Percentiles rank a stretch among this genome's conserved stretches.
These are phyloP conservation scores for Lytechinus variegatus DNA, from an alignment of 35 echinoderm and acorn worm species.

Conservation along the genomic window DNA sequence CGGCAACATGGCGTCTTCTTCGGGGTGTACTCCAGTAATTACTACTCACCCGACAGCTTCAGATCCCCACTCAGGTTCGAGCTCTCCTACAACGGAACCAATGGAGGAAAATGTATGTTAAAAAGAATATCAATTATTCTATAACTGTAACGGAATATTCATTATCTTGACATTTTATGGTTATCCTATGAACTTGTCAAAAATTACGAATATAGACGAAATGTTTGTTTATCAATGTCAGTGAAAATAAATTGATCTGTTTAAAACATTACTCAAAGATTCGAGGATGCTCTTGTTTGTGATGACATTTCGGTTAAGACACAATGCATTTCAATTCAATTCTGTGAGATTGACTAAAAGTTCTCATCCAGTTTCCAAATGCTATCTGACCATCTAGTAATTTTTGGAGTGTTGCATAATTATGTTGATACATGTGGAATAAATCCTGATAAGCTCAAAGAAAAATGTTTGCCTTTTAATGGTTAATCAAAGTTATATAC, in stretches of 20 bases:
- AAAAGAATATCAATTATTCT: background rate
- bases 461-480: too few relatives aligned
- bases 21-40: background rate
- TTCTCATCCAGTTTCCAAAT: too few relatives aligned
- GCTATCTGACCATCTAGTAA: too few relatives aligned
- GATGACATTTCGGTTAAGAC: too few relatives aligned
- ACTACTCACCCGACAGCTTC: background rate
- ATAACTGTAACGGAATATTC: background rate
- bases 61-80: background rate
- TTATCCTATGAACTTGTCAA: background rate
- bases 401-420: too few relatives aligned
- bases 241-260: background rate
- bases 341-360: too few relatives aligned
- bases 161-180: background rate
- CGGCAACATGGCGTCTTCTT: conserved; percentile 26
- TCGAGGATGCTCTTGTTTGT: background rate
- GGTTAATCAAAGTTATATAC: background rate
- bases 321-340: too few relatives aligned
- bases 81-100: conserved; percentile 34
- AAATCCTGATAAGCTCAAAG: too few relatives aligned
- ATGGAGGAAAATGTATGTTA: conserved; percentile 21
- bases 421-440: too few relatives aligned
- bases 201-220: background rate
- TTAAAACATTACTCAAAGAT: background rate
- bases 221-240: background rate